Conservation (phyloP, 2,888 invertebrate species). For the Melanotus villosus region DNA sequence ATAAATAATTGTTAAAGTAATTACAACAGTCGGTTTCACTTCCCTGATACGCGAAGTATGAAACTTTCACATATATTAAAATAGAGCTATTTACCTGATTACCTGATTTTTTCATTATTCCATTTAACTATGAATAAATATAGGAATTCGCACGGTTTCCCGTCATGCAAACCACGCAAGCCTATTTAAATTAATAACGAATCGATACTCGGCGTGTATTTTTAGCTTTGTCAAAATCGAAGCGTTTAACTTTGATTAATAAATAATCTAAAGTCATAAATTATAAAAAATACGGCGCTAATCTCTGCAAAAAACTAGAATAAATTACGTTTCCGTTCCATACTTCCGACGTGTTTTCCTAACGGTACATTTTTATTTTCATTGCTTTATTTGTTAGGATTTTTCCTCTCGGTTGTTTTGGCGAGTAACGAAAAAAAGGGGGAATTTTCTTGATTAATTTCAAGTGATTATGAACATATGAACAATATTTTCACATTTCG, state of each 20-base stretch:
- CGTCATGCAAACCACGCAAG: not conserved
- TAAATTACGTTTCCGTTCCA: constrained; percentile 4
- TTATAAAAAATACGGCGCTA: not conserved
- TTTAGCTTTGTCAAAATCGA: too few species aligned
- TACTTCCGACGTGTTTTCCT: constrained; percentile 10
- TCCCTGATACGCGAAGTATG: not conserved
- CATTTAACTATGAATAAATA: not conserved
- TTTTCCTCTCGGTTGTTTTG: constrained; percentile 2
- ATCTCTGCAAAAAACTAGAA: constrained; percentile 9
- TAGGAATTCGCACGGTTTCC: not conserved
- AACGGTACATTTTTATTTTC: constrained; percentile 1
- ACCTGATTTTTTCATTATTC: not conserved
- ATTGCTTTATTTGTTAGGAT: not conserved
- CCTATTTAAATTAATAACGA: too few species aligned
- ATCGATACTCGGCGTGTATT: too few species aligned
- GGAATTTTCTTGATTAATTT: not conserved
- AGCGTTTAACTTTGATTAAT: too few species aligned
- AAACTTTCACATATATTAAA: not conserved
- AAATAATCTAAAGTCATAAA: too few species aligned
- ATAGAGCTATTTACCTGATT: not conserved
- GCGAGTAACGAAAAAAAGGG: constrained; percentile 6
- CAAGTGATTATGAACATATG: not conserved
- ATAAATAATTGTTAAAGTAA: too few species aligned
- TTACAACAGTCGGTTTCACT: too few species aligned
- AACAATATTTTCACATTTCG: not conserved